Conservation (phyloP, 2,797 vertebrate species). For the Pogonophryne albipinna region DNA sequence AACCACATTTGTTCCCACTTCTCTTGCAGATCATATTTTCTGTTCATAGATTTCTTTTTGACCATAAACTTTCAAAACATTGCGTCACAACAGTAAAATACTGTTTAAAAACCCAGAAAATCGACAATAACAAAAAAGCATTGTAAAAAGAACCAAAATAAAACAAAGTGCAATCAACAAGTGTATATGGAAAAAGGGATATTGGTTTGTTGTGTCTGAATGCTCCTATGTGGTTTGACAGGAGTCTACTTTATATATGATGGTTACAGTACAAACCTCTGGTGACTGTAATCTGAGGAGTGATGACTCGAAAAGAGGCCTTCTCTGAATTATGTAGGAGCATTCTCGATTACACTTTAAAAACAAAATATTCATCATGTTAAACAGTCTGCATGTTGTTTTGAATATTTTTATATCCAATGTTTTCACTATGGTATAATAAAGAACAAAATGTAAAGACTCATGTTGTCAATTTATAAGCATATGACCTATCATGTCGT, state of each 20-base stretch:
- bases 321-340: constrained; percentile 28
- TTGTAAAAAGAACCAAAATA: no score
- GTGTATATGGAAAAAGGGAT: no score
- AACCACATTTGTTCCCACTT: constrained; percentile 1
- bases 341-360: constrained; percentile 40
- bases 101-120: no score
- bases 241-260: constrained; percentile 64
- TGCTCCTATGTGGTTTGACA: constrained; percentile 31
- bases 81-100: no score
- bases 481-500: neutral
- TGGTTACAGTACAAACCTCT: constrained; percentile 68
- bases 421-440: constrained; percentile 7
- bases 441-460: neutral
- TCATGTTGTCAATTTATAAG: neutral
- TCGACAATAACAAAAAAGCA: no score
- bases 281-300: constrained; percentile 66
- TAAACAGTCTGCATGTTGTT: constrained; percentile 20
- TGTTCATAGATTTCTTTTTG: no score
- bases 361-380: constrained; percentile 4
- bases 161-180: no score
- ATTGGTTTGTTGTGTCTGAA: constrained; percentile 16
- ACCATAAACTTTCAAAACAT: no score
- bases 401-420: constrained; percentile 6
- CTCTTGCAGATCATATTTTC: neutral
- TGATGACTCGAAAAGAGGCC: constrained; percentile 32